These are phyloP conservation scores for Lucinisca nassula DNA, from an alignment of 2,888 invertebrate genomes.

Conservation along the genomic window DNA sequence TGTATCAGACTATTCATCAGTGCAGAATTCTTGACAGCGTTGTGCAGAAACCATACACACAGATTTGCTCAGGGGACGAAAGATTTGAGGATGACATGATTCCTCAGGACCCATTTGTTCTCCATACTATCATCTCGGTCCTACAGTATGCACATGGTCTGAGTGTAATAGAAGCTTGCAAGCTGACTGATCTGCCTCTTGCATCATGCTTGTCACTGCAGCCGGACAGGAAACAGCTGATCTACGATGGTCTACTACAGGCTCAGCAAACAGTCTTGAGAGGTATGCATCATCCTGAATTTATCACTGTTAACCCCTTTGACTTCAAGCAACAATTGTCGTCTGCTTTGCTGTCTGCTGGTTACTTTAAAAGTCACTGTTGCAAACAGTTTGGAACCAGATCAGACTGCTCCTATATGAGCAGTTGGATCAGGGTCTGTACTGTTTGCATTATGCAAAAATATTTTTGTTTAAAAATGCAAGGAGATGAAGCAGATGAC, in stretches of 20 bases:
- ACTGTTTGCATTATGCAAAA: too few species aligned
- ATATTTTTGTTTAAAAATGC: too few species aligned
- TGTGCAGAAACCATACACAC: slow-evolving; percentile 77
- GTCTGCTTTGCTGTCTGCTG: too few species aligned
- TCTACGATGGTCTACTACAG: slow-evolving; percentile 76
- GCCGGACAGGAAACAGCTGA: slow-evolving; percentile 80
- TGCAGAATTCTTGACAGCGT: slow-evolving; percentile 85
- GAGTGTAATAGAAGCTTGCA: slow-evolving; percentile 81
- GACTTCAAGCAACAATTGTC: too few species aligned
- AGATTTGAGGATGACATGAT: slow-evolving; percentile 78
- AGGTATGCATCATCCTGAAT: too few species aligned
- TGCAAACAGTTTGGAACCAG: too few species aligned
- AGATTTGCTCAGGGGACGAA: slow-evolving; percentile 83
- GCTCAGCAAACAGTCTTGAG: slow-evolving; percentile 78
- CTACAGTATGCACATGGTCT: slow-evolving; percentile 86
- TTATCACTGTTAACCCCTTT: too few species aligned
- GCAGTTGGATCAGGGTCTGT: too few species aligned
- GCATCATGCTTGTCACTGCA: slow-evolving; percentile 80
- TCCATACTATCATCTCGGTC: slow-evolving; percentile 87
- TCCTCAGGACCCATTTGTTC: slow-evolving; percentile 83
- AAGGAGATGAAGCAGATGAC: too few species aligned
- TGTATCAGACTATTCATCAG: slow-evolving; percentile 86
- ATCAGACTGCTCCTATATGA: too few species aligned
- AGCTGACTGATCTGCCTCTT: slow-evolving; percentile 67
- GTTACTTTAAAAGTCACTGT: too few species aligned